phyloP scores from a whole-genome alignment of 2,888 invertebrate genomes.

The Lomographa bimaculata region DNA sequence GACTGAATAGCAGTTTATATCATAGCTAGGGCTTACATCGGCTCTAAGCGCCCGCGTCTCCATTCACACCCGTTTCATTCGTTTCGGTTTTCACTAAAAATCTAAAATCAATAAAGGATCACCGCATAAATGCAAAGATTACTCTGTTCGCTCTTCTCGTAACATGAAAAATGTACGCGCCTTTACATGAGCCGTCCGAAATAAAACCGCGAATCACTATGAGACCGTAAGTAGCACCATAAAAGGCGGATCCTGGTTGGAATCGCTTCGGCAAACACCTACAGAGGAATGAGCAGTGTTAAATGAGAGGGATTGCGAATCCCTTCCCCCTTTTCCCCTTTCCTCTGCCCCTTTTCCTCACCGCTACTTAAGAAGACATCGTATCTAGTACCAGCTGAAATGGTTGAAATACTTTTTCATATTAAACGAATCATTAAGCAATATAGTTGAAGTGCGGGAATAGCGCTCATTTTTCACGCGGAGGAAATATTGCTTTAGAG shows the following conservation, averaged over 20 bases:
- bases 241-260: slow-evolving; percentile 76
- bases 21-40: slow-evolving; percentile 75
- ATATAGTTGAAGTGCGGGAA: slow-evolving; percentile 30
- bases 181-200: slow-evolving; percentile 78
- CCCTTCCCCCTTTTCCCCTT: slow-evolving; percentile 38
- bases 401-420: slow-evolving; percentile 61
- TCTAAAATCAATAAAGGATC: slow-evolving; percentile 84
- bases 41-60: slow-evolving; percentile 77
- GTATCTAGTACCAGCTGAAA: slow-evolving; percentile 56
- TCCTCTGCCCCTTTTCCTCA: slow-evolving; percentile 39
- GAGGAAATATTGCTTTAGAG: neutral
- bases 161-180: slow-evolving; percentile 80
- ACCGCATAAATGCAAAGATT: slow-evolving; percentile 82
- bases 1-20: slow-evolving; percentile 78
- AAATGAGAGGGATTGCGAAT: slow-evolving; percentile 81
- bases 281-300: slow-evolving; percentile 79
- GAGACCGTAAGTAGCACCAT: slow-evolving; percentile 79
- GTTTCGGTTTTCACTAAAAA: slow-evolving; percentile 81
- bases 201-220: slow-evolving; percentile 84
- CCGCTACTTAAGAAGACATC: slow-evolving; percentile 62
- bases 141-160: slow-evolving; percentile 72
- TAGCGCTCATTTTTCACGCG: neutral
- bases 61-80: slow-evolving; percentile 80
- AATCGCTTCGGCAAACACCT: slow-evolving; percentile 83
- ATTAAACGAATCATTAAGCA: slow-evolving; percentile 56